Conservation (phyloP, 2,113 vertebrate genomes). For the Pelusios castaneus region DNA sequence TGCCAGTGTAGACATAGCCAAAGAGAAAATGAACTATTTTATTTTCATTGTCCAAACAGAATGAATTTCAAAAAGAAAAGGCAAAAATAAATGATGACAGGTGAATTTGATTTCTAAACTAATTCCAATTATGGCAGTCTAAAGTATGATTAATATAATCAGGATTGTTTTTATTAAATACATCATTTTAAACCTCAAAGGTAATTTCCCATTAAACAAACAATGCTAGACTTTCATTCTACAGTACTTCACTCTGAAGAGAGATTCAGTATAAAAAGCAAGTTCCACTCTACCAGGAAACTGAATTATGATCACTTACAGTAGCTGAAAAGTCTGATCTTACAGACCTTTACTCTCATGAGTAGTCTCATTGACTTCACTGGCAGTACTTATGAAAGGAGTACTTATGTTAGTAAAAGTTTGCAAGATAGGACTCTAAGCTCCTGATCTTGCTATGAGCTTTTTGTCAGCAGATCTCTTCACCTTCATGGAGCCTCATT, state of each 20-base stretch:
- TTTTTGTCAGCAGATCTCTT: background rate
- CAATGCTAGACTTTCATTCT: background rate
- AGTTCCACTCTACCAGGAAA: background rate
- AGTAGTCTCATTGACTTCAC: accelerated
- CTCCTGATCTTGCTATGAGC: background rate
- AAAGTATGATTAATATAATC: background rate
- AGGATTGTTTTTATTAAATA: background rate
- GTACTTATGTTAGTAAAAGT: accelerated
- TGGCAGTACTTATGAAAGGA: background rate
- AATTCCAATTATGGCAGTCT: background rate
- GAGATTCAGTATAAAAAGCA: background rate
- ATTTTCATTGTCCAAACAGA: conserved; percentile 12
- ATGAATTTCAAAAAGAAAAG: conserved; percentile 29
- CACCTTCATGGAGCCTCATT: background rate
- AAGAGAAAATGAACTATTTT: conserved; percentile 17
- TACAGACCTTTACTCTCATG: accelerated
- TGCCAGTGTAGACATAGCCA: too few species aligned
- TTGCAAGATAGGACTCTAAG: background rate
- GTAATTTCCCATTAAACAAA: background rate
- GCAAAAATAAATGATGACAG: background rate
- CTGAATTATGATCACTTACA: background rate
- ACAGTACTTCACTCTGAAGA: too few species aligned
- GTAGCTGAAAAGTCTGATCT: background rate
- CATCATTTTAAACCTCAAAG: background rate
- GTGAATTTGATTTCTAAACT: background rate